Percentiles rank a stretch among this genome's conserved stretches.
Conservation (phyloP, 2,888 invertebrate species). For the Cenopis cana region DNA sequence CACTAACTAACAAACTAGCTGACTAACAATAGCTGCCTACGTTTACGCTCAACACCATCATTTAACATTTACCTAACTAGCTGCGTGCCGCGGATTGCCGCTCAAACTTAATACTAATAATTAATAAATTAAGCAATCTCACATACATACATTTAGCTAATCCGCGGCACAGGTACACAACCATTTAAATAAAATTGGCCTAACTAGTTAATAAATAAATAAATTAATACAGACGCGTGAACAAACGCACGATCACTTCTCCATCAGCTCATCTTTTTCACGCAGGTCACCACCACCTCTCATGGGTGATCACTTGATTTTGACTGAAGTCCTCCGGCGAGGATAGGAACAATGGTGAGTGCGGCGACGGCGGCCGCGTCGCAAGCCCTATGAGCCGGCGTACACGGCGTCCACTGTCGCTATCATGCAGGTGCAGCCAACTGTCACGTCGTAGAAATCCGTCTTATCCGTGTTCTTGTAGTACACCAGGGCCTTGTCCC, state of each 20-base stretch:
- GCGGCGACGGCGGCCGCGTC: constrained; percentile 42
- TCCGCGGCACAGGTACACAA: constrained; percentile 45
- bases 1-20: constrained; percentile 8
- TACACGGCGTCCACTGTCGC: constrained; percentile 52
- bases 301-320: constrained; percentile 8
- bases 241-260: constrained; percentile 6
- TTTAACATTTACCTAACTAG: constrained; percentile 6
- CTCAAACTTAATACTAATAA: constrained; percentile 23
- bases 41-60: not conserved
- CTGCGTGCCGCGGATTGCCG: constrained; percentile 22
- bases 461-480: constrained; percentile 54
- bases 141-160: constrained; percentile 31
- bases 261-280: not conserved
- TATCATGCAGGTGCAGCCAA: constrained; percentile 78
- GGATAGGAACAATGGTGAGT: constrained; percentile 46
- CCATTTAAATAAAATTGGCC: constrained; percentile 45
- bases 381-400: constrained; percentile 47
- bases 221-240: constrained; percentile 27
- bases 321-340: constrained; percentile 32
- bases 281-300: not conserved
- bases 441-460: constrained; percentile 61
- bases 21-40: constrained; percentile 15
- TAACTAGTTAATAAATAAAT: constrained; percentile 50
- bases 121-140: constrained; percentile 39
- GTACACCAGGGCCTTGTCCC: constrained; percentile 72